Percentiles rank a stretch among this genome's conserved stretches.
Evolutionary conservation across 1,140 invertebrate genomes (phyloP).

Genomic region (Megalopta genalis): DNA sequence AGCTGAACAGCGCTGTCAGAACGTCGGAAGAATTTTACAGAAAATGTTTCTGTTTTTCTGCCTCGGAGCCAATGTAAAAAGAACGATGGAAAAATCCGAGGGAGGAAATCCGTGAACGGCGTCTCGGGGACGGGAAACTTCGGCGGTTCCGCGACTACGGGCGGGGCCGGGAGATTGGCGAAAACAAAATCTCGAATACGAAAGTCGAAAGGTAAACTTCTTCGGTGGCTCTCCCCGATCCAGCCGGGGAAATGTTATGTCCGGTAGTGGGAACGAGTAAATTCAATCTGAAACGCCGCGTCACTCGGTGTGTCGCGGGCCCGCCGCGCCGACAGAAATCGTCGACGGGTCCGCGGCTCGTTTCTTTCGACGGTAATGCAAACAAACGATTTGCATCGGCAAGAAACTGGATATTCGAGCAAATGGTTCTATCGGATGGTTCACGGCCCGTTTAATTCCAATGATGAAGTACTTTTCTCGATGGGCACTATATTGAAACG

Average conservation of each 20-base stretch:
- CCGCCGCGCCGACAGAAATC: neutral
- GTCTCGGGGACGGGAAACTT: slow-evolving; percentile 57
- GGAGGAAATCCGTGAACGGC: slow-evolving; percentile 54
- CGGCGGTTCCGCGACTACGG: slow-evolving; percentile 44
- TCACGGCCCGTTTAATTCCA: neutral
- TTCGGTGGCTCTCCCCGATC: slow-evolving; percentile 9
- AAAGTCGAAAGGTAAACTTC: slow-evolving; percentile 53
- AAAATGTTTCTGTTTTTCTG: slow-evolving; percentile 59
- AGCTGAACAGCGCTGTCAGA: neutral
- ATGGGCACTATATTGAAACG: neutral
- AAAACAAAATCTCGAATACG: slow-evolving; percentile 62
- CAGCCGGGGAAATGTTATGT: slow-evolving; percentile 47
- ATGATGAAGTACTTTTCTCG: neutral
- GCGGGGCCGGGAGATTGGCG: slow-evolving; percentile 30
- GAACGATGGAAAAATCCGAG: slow-evolving; percentile 14
- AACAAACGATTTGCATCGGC: neutral
- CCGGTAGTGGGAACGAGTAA: slow-evolving; percentile 33
- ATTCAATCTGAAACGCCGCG: slow-evolving; percentile 47
- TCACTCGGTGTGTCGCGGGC: slow-evolving; percentile 7
- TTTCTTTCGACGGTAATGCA: neutral
- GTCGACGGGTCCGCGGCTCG: neutral
- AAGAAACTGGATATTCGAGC: neutral
- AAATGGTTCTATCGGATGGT: neutral
- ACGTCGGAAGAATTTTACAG: slow-evolving; percentile 9
- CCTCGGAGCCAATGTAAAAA: neutral